A percentile compares a stretch with the other conserved stretches of the same genome.
These are phyloP conservation scores for Coptodon bakossiorum DNA, from an alignment of 2,113 vertebrate genomes.

Conservation along the genomic window DNA sequence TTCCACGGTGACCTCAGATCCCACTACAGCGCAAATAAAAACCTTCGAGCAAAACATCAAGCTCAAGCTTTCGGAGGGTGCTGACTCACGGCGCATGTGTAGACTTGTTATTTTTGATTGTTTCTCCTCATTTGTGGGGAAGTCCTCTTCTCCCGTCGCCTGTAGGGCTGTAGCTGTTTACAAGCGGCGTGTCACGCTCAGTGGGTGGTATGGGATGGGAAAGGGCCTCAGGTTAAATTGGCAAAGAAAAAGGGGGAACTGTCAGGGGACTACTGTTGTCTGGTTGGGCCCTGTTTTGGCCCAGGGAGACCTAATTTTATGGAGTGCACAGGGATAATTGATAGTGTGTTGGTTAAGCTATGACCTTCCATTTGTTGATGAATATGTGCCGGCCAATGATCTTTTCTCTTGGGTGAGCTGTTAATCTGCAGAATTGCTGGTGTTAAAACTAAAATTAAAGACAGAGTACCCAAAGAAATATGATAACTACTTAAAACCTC, in stretches of 20 bases:
- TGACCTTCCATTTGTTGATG: conserved; percentile 26
- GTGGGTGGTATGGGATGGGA: conserved; percentile 38
- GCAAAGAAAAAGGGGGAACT: conserved; percentile 14
- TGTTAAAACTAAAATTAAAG: background rate
- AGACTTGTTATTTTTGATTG: conserved; percentile 24
- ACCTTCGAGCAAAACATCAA: conserved; percentile 23
- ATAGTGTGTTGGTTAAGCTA: background rate
- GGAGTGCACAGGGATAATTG: background rate
- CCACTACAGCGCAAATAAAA: conserved; percentile 13
- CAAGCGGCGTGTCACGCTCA: conserved; percentile 3
- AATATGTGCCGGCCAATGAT: background rate
- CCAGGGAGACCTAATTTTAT: conserved; percentile 14
- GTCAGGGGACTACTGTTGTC: background rate
- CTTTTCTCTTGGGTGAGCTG: background rate
- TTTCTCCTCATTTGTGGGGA: conserved; percentile 15
- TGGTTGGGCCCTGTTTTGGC: background rate
- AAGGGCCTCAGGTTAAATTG: conserved; percentile 22
- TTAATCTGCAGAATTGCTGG: background rate
- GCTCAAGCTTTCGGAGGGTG: background rate
- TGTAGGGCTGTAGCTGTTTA: background rate
- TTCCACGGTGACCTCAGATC: conserved; percentile 8
- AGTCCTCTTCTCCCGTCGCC: background rate
- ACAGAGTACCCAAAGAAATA: background rate
- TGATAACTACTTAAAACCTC: background rate
- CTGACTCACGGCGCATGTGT: conserved; percentile 19